Base-by-base conservation (phyloP, 2,888 invertebrate species). In the Erebia epiphron region DNA sequence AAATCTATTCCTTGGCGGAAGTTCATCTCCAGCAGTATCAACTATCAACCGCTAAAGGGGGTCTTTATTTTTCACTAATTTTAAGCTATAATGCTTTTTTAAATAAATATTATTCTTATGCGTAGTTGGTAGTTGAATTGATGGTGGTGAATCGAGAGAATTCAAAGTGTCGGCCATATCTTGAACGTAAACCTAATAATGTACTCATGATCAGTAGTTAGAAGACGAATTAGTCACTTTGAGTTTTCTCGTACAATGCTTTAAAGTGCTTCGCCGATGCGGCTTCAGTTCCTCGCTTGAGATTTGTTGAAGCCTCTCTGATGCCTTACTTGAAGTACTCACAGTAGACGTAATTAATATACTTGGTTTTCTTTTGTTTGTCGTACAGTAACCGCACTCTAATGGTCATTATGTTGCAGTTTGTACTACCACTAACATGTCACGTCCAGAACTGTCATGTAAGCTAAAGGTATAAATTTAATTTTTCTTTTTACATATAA, bases 341-440 rank as follows among this genome's bases (percentile, higher is more conserved):
- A 92, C 92, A 77, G 92, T 92, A 93, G 92, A 85, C 83, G 87
- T 92, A 91, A 88, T 89, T 88, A 86, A 88, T 89, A 85, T 81
- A 89, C 88, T 90, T 88, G 90, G 90, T 91, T 92, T 90, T 91
- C 83, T 92, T 92, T 92, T 92, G 90, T 92, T 92, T 92, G 89
- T 91, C 92, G 92, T 92, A 91, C 91, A 91, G 92, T 93, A 92
- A 93, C 91, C 89, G 93, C 93, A 93, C 92, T 91, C 92, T 93
- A 93, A 93, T 93, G 92, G 92, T 92, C 91, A 91, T 93, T 93
- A 92, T 92, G 93, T 93, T 93, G 93, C 93, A 92, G 93, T 93
- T 91, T 92, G 92, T 92, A 90, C 92, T 91, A 91, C 92, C 92
- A 93, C 92, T 92, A 93, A 93, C 92, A 92, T 93, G 92, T 93